Evolutionary conservation across 2,113 vertebrate genomes (phyloP).

Genomic region (Nipponia nippon): DNA sequence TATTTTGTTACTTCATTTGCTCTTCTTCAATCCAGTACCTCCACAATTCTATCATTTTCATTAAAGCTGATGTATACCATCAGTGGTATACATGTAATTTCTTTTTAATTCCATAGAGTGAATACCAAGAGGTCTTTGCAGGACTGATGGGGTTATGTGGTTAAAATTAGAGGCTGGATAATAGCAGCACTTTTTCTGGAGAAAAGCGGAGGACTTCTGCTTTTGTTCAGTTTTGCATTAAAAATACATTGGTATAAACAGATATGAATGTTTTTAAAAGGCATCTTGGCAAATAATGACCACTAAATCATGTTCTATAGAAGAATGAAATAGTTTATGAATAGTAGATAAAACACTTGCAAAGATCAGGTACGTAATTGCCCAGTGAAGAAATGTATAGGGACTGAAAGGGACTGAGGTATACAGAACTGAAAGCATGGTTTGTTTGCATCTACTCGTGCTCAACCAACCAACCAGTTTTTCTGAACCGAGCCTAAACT

Average conservation of each 20-base stretch:
- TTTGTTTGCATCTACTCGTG: not conserved
- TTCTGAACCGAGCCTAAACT: not conserved
- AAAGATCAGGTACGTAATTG: not conserved
- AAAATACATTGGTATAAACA: not conserved
- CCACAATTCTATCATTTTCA: conserved; percentile 7
- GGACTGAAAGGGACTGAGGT: not conserved
- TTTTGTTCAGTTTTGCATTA: not conserved
- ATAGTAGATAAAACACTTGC: not conserved
- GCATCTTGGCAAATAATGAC: not conserved
- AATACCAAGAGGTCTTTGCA: not conserved
- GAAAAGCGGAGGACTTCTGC: not conserved
- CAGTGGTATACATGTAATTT: not conserved
- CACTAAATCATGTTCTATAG: not conserved
- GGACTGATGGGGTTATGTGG: not conserved
- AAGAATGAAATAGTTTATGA: not conserved
- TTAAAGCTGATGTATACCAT: not conserved
- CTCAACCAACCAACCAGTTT: not conserved
- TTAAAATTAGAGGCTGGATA: not conserved
- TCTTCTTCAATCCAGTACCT: conserved; percentile 12
- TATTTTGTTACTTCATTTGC: conserved; percentile 42
- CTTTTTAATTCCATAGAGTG: conserved; percentile 24
- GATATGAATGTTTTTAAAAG: not conserved
- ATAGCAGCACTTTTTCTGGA: not conserved
- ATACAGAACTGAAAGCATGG: not conserved
- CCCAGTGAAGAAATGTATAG: not conserved